A percentile compares a stretch with the other conserved stretches of the same genome.
phyloP scores from a whole-genome alignment of 2,888 invertebrate species.

The Caenorhabditis doughertyi region DNA sequence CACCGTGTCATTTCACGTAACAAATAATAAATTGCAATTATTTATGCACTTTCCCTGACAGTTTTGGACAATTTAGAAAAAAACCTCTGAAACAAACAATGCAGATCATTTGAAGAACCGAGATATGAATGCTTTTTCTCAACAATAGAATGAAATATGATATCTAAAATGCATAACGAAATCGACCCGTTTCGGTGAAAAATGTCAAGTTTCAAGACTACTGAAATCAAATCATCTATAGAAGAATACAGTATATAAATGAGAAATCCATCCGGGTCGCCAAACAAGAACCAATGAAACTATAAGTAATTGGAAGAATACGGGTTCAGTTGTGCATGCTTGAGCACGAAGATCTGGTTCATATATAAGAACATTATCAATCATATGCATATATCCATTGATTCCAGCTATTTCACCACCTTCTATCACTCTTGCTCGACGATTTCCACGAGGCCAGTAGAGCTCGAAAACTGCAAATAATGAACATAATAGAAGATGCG shows the following conservation, averaged over 20 bases:
- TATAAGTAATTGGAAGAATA: constrained; percentile 49
- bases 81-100: constrained; percentile 4
- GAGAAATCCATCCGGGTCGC: constrained; percentile 56
- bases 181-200: constrained; percentile 12
- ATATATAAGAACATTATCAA: constrained; percentile 89
- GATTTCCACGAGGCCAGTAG: constrained; percentile 83
- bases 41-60: constrained; percentile 23
- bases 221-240: constrained; percentile 19
- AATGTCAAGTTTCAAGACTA: background rate
- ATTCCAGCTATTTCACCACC: constrained; percentile 95
- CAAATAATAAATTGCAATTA: background rate
- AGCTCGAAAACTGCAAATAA: constrained; percentile 80
- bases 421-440: constrained; percentile 81
- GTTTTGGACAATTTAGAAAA: too few species aligned
- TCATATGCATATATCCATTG: constrained; percentile 95
- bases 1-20: background rate
- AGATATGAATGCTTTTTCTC: constrained; percentile 36
- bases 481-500: background rate
- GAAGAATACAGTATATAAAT: constrained; percentile 19
- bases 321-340: constrained; percentile 59
- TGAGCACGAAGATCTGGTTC: constrained; percentile 80
- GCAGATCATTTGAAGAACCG: constrained; percentile 38
- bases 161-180: constrained; percentile 13
- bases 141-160: constrained; percentile 3
- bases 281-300: constrained; percentile 40